Base-by-base conservation (phyloP, 2,888 invertebrate genomes). In the Noctua pronuba region DNA sequence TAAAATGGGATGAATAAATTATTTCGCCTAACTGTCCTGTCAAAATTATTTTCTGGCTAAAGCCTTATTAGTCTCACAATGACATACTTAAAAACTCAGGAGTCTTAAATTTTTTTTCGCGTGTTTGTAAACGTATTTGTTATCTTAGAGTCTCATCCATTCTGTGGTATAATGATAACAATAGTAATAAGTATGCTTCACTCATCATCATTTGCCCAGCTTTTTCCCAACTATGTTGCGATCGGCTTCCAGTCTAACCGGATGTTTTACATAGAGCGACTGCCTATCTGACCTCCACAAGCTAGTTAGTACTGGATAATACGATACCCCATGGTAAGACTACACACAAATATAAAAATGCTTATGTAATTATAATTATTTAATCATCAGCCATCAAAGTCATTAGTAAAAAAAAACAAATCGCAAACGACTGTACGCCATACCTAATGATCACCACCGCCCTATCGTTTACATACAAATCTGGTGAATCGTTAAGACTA, bases 381-480 rank as follows among this genome's bases (percentile, higher is more conserved):
- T 55, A 28, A 44, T 21, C 13, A 68, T 3, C 6, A 2, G 31
- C 13, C 13, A 58, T 28, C 16, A 35, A 28, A 35, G 44, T n/a
- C 35, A 21, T 52, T 18, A n/a, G 41, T 35, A 60, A 46, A 75
- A 4, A 35, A 58, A 31, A 21, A 41, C 28, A 7, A 58, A 60
- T 64, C 10, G 10, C 24, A 11, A 44, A 64, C 66, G 44, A 67
- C 24, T 65, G 13, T 3, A 38, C 10, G 1, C 13, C 24, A 11
- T n/a, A 24, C 13, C 38, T 75, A 68, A 82, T 65, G 18, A 58
- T 11, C 18, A 35, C 41, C n/a, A 64, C 11, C 16, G 24, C 58
- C 66, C 35, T 73, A 79, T 67, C 69, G 71, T 73, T 84, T 64
- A 84, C 75, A 81, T 73, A 85, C 73, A 82, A 86, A 86, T 87